Conservation (phyloP, 2,888 invertebrate species). For the Tryphoninae sp. region DNA sequence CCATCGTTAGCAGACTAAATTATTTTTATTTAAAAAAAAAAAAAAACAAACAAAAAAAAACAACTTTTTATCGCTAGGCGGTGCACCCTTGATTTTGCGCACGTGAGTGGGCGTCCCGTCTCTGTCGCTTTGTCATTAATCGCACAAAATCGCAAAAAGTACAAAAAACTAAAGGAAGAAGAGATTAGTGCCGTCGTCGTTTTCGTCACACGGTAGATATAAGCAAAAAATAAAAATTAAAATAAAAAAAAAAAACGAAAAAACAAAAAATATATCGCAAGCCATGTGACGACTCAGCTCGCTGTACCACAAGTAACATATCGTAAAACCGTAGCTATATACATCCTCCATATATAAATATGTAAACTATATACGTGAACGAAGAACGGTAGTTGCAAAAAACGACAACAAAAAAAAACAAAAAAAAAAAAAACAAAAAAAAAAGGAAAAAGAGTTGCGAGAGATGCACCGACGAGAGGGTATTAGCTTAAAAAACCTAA, state of each 20-base stretch:
- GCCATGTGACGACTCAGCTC: slow-evolving; percentile 40
- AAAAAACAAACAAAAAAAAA: slow-evolving; percentile 29
- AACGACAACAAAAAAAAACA: too few species aligned
- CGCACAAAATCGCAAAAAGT: slow-evolving; percentile 67
- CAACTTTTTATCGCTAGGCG: slow-evolving; percentile 78
- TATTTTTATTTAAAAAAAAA: neutral
- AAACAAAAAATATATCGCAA: slow-evolving; percentile 17
- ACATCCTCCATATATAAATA: neutral
- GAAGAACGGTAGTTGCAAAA: slow-evolving; percentile 38
- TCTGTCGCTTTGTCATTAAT: slow-evolving; percentile 79
- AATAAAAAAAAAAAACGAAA: too few species aligned
- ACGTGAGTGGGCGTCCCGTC: slow-evolving; percentile 81
- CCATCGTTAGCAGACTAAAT: slow-evolving; percentile 5
- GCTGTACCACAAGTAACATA: slow-evolving; percentile 27
- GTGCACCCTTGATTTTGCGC: slow-evolving; percentile 74
- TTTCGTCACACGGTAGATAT: slow-evolving; percentile 3
- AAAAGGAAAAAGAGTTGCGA: slow-evolving; percentile 11
- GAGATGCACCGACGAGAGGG: slow-evolving; percentile 12
- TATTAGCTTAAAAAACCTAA: slow-evolving; percentile 3
- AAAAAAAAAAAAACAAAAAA: too few species aligned
- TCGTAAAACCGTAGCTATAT: slow-evolving; percentile 36
- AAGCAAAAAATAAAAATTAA: slow-evolving; percentile 13
- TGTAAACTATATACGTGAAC: slow-evolving; percentile 34
- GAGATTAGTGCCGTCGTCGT: slow-evolving; percentile 23
- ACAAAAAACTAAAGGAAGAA: neutral